Percentiles rank a stretch among this genome's conserved stretches.
Conservation (phyloP, 1,140 invertebrate genomes). For the Lamellibrachia luymesi region DNA sequence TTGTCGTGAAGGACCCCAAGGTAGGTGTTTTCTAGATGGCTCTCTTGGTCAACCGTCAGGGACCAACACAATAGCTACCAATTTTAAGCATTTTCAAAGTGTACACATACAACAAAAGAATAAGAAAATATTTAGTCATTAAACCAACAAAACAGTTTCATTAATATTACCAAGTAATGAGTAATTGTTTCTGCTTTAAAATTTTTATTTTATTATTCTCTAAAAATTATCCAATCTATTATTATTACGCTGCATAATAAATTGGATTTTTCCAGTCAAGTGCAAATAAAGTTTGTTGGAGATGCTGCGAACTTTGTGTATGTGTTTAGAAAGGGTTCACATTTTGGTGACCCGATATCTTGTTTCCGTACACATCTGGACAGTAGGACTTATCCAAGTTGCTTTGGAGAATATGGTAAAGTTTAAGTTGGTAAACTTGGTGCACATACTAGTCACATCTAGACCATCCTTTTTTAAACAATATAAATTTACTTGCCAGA, state of each 20-base stretch:
- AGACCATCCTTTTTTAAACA: too few species aligned
- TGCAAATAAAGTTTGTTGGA: too few species aligned
- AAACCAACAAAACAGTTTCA: not conserved
- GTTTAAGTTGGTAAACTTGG: too few species aligned
- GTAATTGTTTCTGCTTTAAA: not conserved
- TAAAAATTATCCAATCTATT: slow-evolving; percentile 14
- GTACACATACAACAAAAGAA: not conserved
- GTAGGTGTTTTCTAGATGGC: slow-evolving; percentile 38
- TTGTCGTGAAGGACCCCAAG: slow-evolving; percentile 79
- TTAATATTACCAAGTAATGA: not conserved
- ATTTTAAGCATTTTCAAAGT: not conserved
- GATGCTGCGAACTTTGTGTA: too few species aligned
- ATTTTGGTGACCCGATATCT: too few species aligned
- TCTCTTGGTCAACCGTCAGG: not conserved
- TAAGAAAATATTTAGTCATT: not conserved
- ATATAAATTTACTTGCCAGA: too few species aligned
- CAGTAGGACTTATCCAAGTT: too few species aligned
- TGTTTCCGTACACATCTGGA: too few species aligned
- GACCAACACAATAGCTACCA: not conserved
- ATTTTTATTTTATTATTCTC: slow-evolving; percentile 9
- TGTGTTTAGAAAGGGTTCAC: too few species aligned
- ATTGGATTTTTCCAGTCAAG: too few species aligned
- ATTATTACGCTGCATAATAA: slow-evolving; percentile 15
- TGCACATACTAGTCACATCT: too few species aligned
- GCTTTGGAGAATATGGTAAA: too few species aligned